Evolutionary conservation across 1,140 invertebrate genomes (phyloP), one percentile per base, ranked within the genome.

Genomic region (Drosophila novamexicana): DNA sequence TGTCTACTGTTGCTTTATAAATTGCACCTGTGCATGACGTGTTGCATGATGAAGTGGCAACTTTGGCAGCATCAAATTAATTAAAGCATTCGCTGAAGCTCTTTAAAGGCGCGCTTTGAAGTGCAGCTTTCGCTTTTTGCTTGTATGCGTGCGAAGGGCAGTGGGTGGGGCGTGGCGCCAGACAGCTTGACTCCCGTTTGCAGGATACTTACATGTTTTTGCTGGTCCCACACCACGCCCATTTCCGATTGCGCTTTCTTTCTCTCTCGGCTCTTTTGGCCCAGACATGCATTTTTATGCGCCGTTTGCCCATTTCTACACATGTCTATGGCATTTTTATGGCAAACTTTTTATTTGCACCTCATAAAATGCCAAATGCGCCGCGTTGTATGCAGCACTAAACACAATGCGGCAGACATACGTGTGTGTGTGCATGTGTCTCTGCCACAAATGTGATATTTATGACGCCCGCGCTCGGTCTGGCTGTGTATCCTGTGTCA

Each of bases 401-500:
- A 79, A 72, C 79, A 59, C 83, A 84, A 77, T 74, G 53, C 49
- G 57, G 44, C 40, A 50, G 58, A 63, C 52, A 9, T 42, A 12
- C 45, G 6, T 18, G 18, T 18, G 18, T 36, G 42, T 61, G 14
- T 62, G 45, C 59, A 39, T 47, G 36, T 72, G 52, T 81, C 10
- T 89, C 80, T 89, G 84, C 84, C 84, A 81, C 84, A 89, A 89
- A 89, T 89, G 84, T 89, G 84, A 89, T 81, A 89, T 89, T 89
- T 89, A 89, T 89, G 84, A 89, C 77, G 80, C 58, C 62, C 10
- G 22, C 65, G 69, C 40, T 47, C 36, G 49, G 52, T 39, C 10
- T 47, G 8, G 36, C 2, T 14, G 18, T 39, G 36, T 44, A 14
- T 42, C n/a, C 58, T 14, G 36, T 52, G 14, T 61, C 44, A 57